Base-by-base conservation (phyloP, 2,888 invertebrate genomes). In the Chalcosyrphus nemorum region DNA sequence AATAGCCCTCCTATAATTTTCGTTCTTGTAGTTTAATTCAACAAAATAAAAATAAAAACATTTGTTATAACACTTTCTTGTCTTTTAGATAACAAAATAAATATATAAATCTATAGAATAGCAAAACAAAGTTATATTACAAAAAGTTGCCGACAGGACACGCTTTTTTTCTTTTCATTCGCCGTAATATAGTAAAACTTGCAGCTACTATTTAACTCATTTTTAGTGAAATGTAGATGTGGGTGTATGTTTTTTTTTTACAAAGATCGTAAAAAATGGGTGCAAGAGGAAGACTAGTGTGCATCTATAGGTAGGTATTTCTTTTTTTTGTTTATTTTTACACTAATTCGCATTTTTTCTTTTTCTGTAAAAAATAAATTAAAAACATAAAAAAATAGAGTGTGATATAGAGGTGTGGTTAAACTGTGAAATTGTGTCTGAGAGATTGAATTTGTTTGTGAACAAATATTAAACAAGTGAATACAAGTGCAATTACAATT, bases 131-230 rank as follows among this genome's bases (percentile, higher is more conserved):
- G 4, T n/a, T 47, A 59, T 71, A 76, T 81, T 81, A 81, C 77
- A 72, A 77, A 76, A 77, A 82, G 82, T 78, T 82, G 82, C 77
- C 82, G 82, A 82, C 82, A 82, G 72, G 82, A 82, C 43, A 61
- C 56, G 72, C 72, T 50, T 52, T 54, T 68, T 15, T 41, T 50
- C 45, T 54, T 68, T 15, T 41, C 43, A 32, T 57, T 38, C 68
- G 74, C 75, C 75, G 32, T 47, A 35, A 29, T 29, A 7, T 29
- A n/a, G 29, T 61, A 80, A 35, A 45, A 47, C 24, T 75, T 61
- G 75, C 61, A 50, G 75, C 27, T 74, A 47, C 43, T 45, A 43
- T 29, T 19, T 56, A 45, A 41, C 41, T 54, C 29, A 38, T 65
- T 47, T 35, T 65, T 11, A 24, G 2, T 66, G 11, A 32, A 32